Base-by-base conservation (phyloP, 92 coral and sea anemone genomes). In the Montipora capitata region DNA sequence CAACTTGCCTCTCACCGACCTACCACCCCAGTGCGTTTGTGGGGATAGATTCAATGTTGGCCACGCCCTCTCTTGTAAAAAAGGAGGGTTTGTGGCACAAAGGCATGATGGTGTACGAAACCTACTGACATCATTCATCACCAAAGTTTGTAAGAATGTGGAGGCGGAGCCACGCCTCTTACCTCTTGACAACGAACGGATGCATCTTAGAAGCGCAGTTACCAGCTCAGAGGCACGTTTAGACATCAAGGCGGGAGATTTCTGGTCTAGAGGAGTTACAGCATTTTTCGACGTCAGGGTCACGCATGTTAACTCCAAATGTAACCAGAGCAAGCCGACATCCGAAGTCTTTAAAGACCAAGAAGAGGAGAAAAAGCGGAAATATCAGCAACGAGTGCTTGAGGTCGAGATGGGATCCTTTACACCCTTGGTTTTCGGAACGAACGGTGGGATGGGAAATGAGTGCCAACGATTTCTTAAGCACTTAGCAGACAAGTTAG, bases 81-180 rank as follows among this genome's bases (percentile, higher is more conserved):
- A 67, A 67, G 86, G 49, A 63, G 57, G 79, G 15, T 67, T 52
- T 57, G 81, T 81, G 56, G 77, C 86, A 45, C 72, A 90, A 43
- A 85, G 93, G 35, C 40, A 67, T 39, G 43, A 67, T 67, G 74
- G 61, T 57, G 63, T 57, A 57, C 63, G 63, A 15, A 57, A 57
- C 63, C 16, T 57, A 15, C 16, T 57, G 16, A 57, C 63, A 15
- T 11, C 63, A 57, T 57, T 57, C 63, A 57, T 57, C 63, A 15
- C 14, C 16, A 57, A 57, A 15, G 16, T 57, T 15, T 57, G 63
- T 15, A 57, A 57, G 14, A 57, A 57, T 57, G 63, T 57, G n/a
- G 93, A 85, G 85, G 15, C 12, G 18, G 88, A 89, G 71, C 84
- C 93, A 74, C 92, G 87, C 69, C 92, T 89, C 68, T 45, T 71